These are phyloP conservation scores for Vidua macroura DNA, from an alignment of 2,113 vertebrate genomes.

Conservation along the genomic window DNA sequence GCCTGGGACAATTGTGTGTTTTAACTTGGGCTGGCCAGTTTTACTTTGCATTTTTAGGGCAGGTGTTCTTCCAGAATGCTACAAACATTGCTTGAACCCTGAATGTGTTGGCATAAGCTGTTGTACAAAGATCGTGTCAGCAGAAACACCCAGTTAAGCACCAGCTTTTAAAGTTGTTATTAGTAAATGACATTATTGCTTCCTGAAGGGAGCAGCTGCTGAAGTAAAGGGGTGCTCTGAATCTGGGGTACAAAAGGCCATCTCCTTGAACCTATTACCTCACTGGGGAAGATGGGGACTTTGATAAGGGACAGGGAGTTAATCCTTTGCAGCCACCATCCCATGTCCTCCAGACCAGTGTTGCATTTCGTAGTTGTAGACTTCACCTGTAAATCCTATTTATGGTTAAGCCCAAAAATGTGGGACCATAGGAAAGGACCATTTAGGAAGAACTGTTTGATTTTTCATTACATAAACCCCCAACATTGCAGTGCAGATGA, in stretches of 20 bases:
- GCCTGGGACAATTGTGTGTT: background rate
- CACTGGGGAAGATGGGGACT: background rate
- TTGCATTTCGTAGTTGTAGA: background rate
- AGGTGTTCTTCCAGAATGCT: background rate
- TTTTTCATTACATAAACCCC: background rate
- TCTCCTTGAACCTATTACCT: rapidly evolving
- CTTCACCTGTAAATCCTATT: background rate
- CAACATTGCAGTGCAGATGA: background rate
- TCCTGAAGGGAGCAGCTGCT: background rate
- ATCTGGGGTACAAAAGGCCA: background rate
- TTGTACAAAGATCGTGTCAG: background rate
- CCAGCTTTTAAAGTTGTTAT: background rate
- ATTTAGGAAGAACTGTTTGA: background rate
- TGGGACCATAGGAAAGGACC: background rate
- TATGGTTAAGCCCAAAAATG: background rate
- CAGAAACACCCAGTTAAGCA: background rate
- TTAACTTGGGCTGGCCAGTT: background rate
- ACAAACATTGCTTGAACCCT: background rate
- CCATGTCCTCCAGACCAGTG: rapidly evolving
- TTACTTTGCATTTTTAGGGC: background rate
- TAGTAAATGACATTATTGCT: background rate
- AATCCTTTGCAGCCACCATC: background rate
- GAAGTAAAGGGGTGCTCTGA: background rate
- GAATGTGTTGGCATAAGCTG: rapidly evolving
- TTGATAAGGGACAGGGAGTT: background rate